Percentiles rank a stretch among this genome's conserved stretches.
These are phyloP conservation scores for Diabrotica undecimpunctata DNA, from an alignment of 1,140 invertebrate species.

Conservation along the genomic window DNA sequence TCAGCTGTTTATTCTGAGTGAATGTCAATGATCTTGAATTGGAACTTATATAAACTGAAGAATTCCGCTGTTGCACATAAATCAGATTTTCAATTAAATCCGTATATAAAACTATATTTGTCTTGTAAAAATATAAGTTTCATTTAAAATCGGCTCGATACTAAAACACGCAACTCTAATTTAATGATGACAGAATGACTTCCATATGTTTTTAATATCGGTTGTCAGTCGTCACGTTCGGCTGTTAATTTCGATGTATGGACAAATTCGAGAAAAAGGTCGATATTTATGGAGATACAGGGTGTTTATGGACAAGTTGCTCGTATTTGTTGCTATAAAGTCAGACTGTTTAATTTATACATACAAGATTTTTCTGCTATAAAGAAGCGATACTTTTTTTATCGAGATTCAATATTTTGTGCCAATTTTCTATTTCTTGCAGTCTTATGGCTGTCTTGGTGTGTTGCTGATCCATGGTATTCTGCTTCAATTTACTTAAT, in stretches of 20 bases:
- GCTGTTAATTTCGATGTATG: background rate
- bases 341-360: no score
- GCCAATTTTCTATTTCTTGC: no score
- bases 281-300: slow-evolving; percentile 9
- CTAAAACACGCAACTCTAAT: slow-evolving; percentile 22
- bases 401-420: no score
- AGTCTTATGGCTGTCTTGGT: no score
- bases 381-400: no score
- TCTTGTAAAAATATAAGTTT: slow-evolving; percentile 27
- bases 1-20: background rate
- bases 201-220: slow-evolving; percentile 24
- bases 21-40: background rate
- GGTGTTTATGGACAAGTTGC: slow-evolving; percentile 7
- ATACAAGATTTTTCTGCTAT: no score
- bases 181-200: slow-evolving; percentile 28
- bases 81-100: slow-evolving; percentile 28
- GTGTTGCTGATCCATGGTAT: no score
- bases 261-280: slow-evolving; percentile 12
- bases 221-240: slow-evolving; percentile 10
- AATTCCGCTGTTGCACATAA: slow-evolving; percentile 26
- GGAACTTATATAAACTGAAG: background rate
- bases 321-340: background rate
- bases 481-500: no score
- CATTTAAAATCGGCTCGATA: slow-evolving; percentile 25
- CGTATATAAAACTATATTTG: slow-evolving; percentile 30